Conservation (phyloP, 2,888 invertebrate species). For the Danaus chrysippus region DNA sequence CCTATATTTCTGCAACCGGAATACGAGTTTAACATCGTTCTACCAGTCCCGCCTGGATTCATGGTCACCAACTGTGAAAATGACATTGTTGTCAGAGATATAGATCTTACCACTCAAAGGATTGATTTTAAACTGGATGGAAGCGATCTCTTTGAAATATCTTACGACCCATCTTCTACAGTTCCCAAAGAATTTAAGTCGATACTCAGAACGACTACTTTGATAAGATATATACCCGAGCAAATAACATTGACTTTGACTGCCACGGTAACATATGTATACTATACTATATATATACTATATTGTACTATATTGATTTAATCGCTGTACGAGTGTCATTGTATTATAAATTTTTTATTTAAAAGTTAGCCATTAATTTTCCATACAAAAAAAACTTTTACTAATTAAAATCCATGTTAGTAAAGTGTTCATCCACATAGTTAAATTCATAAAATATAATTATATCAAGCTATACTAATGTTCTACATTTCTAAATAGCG, state of each 20-base stretch:
- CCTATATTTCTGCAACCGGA: conserved; percentile 56
- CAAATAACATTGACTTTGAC: conserved; percentile 51
- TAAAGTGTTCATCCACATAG: too few relatives aligned
- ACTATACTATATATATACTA: conserved; percentile 1
- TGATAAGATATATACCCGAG: conserved; percentile 58
- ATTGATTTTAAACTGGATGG: conserved; percentile 59
- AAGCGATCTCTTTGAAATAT: conserved; percentile 60
- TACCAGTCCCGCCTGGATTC: conserved; percentile 68
- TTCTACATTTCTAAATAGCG: too few relatives aligned
- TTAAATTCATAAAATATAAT: too few relatives aligned
- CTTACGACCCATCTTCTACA: conserved; percentile 43
- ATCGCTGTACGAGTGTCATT: too few relatives aligned
- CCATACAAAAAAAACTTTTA: too few relatives aligned
- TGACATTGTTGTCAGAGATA: conserved; percentile 66
- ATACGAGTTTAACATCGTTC: conserved; percentile 61
- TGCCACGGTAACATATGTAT: conserved; percentile 57
- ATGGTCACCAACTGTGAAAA: conserved; percentile 63
- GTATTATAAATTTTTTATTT: too few relatives aligned
- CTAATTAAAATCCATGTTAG: too few relatives aligned
- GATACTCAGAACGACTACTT: conserved; percentile 49
- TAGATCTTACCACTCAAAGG: conserved; percentile 71
- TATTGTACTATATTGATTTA: too few relatives aligned
- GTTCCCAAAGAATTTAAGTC: conserved; percentile 58
- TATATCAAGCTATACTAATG: too few relatives aligned
- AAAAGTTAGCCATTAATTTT: too few relatives aligned